phyloP scores from a whole-genome alignment of 2,797 vertebrate genomes.

The Cirrhinus molitorella region DNA sequence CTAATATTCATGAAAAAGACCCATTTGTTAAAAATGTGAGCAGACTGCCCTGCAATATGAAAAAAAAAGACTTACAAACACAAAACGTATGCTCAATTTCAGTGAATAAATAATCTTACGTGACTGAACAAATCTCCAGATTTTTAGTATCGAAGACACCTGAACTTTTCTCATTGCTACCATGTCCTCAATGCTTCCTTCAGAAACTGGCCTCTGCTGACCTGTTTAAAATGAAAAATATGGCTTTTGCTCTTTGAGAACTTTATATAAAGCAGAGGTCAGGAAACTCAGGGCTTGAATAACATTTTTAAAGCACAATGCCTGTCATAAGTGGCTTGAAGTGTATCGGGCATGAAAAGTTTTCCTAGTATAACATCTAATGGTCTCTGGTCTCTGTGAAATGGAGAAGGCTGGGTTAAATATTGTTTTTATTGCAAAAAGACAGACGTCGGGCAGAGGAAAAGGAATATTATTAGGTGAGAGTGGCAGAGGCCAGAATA shows the following conservation, averaged over 20 bases:
- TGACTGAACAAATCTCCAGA: neutral
- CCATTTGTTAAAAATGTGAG: constrained; percentile 74
- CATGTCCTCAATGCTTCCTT: neutral
- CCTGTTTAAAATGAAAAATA: constrained; percentile 44
- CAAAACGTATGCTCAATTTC: constrained; percentile 9
- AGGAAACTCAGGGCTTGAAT: constrained; percentile 61
- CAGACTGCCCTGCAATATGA: constrained; percentile 68
- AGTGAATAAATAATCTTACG: neutral
- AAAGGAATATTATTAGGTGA: constrained; percentile 72
- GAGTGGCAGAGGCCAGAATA: constrained; percentile 70
- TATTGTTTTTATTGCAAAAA: constrained; percentile 78
- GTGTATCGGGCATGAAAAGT: constrained; percentile 84
- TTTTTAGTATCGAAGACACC: neutral
- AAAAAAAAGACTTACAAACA: neutral
- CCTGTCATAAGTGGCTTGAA: constrained; percentile 77
- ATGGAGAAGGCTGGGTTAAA: constrained; percentile 71
- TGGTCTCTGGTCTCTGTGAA: constrained; percentile 76
- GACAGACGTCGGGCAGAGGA: constrained; percentile 68
- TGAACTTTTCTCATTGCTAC: neutral
- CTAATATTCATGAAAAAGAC: constrained; percentile 74
- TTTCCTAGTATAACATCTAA: constrained; percentile 83
- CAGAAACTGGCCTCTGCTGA: constrained; percentile 47
- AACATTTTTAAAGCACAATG: constrained; percentile 73
- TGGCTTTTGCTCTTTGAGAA: constrained; percentile 34
- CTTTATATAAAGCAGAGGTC: constrained; percentile 66